Percentiles rank a stretch among this genome's conserved stretches.
Conservation (phyloP, 2,113 vertebrate species). For the Ptilorrhoa leucosticta region DNA sequence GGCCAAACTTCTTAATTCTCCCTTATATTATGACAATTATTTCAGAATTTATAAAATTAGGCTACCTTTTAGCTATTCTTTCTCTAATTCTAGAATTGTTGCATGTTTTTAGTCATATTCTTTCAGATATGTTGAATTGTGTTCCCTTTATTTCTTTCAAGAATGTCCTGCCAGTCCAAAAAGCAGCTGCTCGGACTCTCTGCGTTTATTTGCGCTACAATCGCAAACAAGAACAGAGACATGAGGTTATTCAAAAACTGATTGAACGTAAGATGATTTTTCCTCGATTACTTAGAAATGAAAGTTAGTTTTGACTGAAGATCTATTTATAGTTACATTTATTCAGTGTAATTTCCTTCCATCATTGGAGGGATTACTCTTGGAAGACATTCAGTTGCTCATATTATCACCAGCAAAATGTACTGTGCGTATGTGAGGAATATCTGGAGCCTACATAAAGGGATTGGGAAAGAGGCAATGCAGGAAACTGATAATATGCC, state of each 20-base stretch:
- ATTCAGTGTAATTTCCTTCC: background rate
- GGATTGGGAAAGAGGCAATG: background rate
- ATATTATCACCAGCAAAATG: background rate
- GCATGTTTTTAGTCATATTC: background rate
- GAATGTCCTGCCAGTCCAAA: constrained; percentile 93
- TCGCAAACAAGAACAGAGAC: constrained; percentile 91
- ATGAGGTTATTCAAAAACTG: constrained; percentile 89
- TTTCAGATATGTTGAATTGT: background rate
- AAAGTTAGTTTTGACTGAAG: background rate
- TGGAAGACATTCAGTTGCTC: background rate
- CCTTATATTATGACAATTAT: background rate
- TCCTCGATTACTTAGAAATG: background rate
- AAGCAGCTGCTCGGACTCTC: constrained; percentile 88
- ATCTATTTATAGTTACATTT: background rate
- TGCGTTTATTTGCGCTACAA: constrained; percentile 91
- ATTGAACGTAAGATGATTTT: constrained; percentile 82
- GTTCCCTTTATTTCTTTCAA: constrained; percentile 69
- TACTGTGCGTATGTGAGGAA: background rate
- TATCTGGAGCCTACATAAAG: background rate
- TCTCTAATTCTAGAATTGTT: background rate
- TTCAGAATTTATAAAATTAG: background rate
- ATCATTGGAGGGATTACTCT: background rate
- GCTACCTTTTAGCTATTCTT: background rate
- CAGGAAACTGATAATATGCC: background rate
- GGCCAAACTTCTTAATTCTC: background rate